Percentiles rank a stretch among this genome's conserved stretches.
These are phyloP conservation scores for Hypomesus transpacificus DNA, from an alignment of 2,113 vertebrate species.

Conservation along the genomic window DNA sequence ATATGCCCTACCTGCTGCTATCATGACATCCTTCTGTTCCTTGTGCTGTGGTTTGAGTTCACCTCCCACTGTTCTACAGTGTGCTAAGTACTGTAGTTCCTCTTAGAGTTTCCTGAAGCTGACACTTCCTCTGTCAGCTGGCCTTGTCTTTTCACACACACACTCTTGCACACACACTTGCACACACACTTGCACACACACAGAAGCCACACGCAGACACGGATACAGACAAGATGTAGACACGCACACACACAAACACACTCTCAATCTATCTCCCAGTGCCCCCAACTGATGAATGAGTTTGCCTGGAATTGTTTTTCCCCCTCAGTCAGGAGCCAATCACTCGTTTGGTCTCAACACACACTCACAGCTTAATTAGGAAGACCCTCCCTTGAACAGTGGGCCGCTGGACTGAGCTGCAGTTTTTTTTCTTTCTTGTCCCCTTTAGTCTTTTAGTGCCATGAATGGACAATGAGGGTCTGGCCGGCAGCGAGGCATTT, in stretches of 20 bases:
- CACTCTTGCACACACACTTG: slow-evolving; percentile 1
- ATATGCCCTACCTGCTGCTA: slow-evolving; percentile 38
- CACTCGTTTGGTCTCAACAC: background rate
- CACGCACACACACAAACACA: slow-evolving; percentile 6
- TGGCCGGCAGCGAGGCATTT: slow-evolving; percentile 22
- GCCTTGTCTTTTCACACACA: slow-evolving; percentile 12
- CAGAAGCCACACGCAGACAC: background rate
- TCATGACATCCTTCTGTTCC: slow-evolving; percentile 38
- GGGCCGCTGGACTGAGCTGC: slow-evolving; percentile 43
- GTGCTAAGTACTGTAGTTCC: slow-evolving; percentile 32
- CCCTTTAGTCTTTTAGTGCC: slow-evolving; percentile 23
- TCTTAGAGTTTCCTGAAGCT: slow-evolving; percentile 18
- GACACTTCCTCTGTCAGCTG: slow-evolving; percentile 12
- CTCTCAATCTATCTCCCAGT: slow-evolving; percentile 27
- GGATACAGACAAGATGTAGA: background rate
- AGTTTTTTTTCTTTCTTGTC: slow-evolving; percentile 35
- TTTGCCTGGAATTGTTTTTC: background rate
- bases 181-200: slow-evolving; percentile 13
- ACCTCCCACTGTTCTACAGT: slow-evolving; percentile 29
- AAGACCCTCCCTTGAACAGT: slow-evolving; percentile 40
- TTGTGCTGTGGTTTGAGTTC: slow-evolving; percentile 40
- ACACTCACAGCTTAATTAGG: slow-evolving; percentile 45
- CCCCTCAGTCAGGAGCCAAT: background rate
- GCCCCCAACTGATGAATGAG: background rate
- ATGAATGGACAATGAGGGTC: slow-evolving; percentile 44